Percentiles rank a stretch among this genome's conserved stretches.
Evolutionary conservation across 2,888 invertebrate genomes (phyloP).

Genomic region (Lycaena phlaeas): DNA sequence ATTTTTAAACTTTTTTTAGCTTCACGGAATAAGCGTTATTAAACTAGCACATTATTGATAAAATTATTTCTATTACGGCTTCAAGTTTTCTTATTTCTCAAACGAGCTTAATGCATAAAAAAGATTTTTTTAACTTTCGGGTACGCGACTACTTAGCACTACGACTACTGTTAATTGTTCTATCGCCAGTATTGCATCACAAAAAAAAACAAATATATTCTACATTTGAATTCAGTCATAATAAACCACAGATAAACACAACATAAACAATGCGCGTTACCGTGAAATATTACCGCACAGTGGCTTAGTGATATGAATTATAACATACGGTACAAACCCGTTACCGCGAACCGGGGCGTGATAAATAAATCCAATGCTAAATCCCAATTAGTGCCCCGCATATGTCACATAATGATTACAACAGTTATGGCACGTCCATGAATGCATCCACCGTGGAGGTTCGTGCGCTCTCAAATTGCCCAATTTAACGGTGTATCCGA

Average conservation of each 20-base stretch:
- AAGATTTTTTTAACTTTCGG: no score
- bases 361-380: conserved; percentile 26
- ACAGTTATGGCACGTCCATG: conserved; percentile 49
- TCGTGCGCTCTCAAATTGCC: conserved; percentile 51
- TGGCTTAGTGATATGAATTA: conserved; percentile 21
- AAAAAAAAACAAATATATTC: no score
- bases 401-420: conserved; percentile 56
- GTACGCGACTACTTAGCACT: no score
- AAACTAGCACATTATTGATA: no score
- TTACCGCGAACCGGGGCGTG: conserved; percentile 30
- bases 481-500: conserved; percentile 61
- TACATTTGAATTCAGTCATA: no score
- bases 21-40: no score
- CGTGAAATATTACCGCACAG: conserved; percentile 7
- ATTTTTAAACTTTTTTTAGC: no score
- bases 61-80: no score
- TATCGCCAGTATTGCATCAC: no score
- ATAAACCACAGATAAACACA: background rate
- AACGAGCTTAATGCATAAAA: no score
- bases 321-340: conserved; percentile 24
- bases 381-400: conserved; percentile 36
- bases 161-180: no score
- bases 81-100: no score
- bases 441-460: conserved; percentile 48
- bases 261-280: background rate